These are phyloP conservation scores for Batillaria attramentaria DNA, from an alignment of 1,140 invertebrate species.

Conservation along the genomic window DNA sequence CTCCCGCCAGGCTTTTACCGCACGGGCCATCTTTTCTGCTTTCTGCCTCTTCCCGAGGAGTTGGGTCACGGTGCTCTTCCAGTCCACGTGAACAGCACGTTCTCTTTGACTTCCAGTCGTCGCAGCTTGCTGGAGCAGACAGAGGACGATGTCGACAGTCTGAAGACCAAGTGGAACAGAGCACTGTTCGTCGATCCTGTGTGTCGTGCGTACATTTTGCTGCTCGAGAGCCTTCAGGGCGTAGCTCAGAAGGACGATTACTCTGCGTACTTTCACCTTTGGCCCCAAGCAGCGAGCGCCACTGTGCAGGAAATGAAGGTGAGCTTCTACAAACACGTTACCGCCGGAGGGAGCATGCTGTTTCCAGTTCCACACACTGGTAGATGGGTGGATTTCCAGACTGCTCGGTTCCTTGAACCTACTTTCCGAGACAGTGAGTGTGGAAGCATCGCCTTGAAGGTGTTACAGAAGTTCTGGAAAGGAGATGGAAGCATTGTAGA, in stretches of 20 bases:
- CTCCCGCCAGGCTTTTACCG: constrained; percentile 16
- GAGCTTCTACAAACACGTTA: constrained; percentile 13
- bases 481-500: background rate
- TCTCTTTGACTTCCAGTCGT: constrained; percentile 50
- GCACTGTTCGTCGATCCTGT: constrained; percentile 37
- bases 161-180: constrained; percentile 51
- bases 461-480: constrained; percentile 19
- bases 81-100: constrained; percentile 52
- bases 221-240: constrained; percentile 12
- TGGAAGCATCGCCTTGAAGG: constrained; percentile 19
- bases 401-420: background rate
- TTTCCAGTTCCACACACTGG: background rate
- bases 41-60: constrained; percentile 47
- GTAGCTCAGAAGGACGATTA: background rate
- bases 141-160: constrained; percentile 39
- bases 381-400: constrained; percentile 4
- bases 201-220: background rate
- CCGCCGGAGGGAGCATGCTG: background rate
- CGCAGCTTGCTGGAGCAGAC: constrained; percentile 32
- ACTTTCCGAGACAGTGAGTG: background rate
- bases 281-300: background rate
- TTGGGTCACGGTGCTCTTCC: constrained; percentile 31
- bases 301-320: background rate
- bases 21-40: constrained; percentile 44
- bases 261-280: constrained; percentile 2